Evolutionary conservation across 2,113 vertebrate genomes (phyloP), one percentile per base, ranked within the genome.

Genomic region (Xiphias gladius): DNA sequence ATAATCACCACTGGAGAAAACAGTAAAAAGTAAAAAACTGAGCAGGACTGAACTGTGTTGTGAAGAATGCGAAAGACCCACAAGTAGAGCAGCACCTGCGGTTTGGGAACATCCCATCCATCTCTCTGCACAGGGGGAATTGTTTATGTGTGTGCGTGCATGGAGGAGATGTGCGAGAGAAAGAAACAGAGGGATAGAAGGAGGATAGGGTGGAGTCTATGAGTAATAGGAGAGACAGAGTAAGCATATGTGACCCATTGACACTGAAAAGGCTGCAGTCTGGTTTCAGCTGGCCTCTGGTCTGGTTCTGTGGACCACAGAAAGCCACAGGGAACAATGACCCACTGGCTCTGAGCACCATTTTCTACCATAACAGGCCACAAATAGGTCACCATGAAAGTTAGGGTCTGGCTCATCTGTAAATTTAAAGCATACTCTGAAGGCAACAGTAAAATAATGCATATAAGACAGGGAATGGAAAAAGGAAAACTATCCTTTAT

Each of bases 1-100:
- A 73, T 74, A 68, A 88, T 85, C 86, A 65, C 82, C 79, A 37
- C 64, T 12, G 24, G 89, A 88, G 79, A 75, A 72, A 85, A 68
- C 13, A 54, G 61, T 32, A 64, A 84, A 72, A 79, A 84, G 52
- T 48, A 10, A 68, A 80, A 55, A 22, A 28, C 2, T 13, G 24
- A 77, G 69, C 46, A 61, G 77, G 39, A 48, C 64, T 80, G 75
- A 24, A 62, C 19, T 30, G 54, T 55, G 73, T 35, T 10, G 72
- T 85, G 75, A 92, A 84, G 86, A 89, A 90, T 87, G 86, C 12
- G 61, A 85, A 85, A 88, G 85, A 90, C 87, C 84, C 88, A 91
- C 90, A 94, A 94, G 89, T 94, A 35, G 92, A 94, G 87, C 93
- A 93, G 90, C 92, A 94, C 93, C 93, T 93, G 92, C 91, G 91